These are phyloP conservation scores for Lepus townsendii DNA, from an alignment of 2,797 vertebrate genomes.

Conservation along the genomic window DNA sequence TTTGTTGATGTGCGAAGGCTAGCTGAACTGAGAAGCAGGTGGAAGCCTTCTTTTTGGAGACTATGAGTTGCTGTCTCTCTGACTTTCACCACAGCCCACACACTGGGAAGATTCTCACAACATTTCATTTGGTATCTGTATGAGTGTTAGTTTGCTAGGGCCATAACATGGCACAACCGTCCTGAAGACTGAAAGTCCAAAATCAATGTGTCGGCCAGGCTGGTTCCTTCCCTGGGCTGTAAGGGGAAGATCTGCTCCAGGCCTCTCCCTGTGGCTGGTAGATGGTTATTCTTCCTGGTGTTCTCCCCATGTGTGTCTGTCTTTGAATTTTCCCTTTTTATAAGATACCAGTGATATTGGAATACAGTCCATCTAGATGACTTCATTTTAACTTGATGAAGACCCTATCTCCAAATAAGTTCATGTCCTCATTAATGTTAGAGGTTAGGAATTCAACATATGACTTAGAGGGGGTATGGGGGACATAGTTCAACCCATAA, in stretches of 20 bases:
- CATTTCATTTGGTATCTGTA: neutral
- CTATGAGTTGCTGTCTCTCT: slow-evolving; percentile 76
- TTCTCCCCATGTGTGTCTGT: neutral
- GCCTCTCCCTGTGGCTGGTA: neutral
- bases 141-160: neutral
- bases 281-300: neutral
- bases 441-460: neutral
- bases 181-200: neutral
- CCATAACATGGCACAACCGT: neutral
- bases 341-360: neutral
- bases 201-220: neutral
- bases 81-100: slow-evolving; percentile 78
- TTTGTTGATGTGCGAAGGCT: slow-evolving; percentile 72
- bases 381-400: slow-evolving; percentile 3
- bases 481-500: neutral
- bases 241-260: neutral
- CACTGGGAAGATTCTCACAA: slow-evolving; percentile 50
- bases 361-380: neutral
- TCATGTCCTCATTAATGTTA: neutral
- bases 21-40: slow-evolving; percentile 81
- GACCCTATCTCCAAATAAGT: neutral
- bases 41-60: slow-evolving; percentile 56
- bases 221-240: neutral
- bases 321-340: neutral
- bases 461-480: neutral